Base-by-base conservation (phyloP, 2,888 invertebrate species). In the Orthosia gracilis region DNA sequence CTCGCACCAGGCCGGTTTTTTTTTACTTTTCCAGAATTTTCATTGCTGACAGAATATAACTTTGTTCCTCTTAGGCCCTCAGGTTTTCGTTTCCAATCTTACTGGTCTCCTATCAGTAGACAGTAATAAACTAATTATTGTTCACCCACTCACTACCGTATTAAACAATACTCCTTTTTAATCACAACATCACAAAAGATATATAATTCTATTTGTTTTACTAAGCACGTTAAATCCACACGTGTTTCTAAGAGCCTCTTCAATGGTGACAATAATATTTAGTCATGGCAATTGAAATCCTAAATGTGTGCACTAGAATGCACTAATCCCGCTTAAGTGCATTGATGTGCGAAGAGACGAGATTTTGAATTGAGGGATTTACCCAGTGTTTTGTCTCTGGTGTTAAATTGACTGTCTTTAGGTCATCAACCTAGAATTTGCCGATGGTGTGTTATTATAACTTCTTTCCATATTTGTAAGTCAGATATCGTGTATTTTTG, bases 311-410 rank as follows among this genome's bases (percentile, higher is more conserved):
- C 52, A 47, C 17, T 78, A 65, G 50, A 45, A n/a, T 31, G 17
- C 50, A 52, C 23, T 72, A 52, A 78, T 78, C 23, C 57, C n/a
- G 26, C 55, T 52, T 26, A 49, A 73, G 40, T 54, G 65, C 50
- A 18, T 57, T 26, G 40, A 40, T 47, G 18, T 66, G 18, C 71
- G 49, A 23, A 61, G 4, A 45, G 17, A 9, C 15, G 7, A 13
- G 7, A 12, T 59, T 59, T 45, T 0, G 7, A 31, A 47, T 40
- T n/a, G 3, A 50, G 26, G 21, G 21, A 45, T 26, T 49, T 54
- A 26, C 52, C 40, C 15, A 62, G 18, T 2, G 31, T 55, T 23
- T 55, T 13, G 21, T 26, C 0, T 75, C 21, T 57, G 18, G 21
- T 31, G 11, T 2, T 50, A 15, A 40, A 26, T 18, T 23, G 23